Evolutionary conservation across 2,888 invertebrate species (phyloP).

Genomic region (Dicyrtoma fusca): DNA sequence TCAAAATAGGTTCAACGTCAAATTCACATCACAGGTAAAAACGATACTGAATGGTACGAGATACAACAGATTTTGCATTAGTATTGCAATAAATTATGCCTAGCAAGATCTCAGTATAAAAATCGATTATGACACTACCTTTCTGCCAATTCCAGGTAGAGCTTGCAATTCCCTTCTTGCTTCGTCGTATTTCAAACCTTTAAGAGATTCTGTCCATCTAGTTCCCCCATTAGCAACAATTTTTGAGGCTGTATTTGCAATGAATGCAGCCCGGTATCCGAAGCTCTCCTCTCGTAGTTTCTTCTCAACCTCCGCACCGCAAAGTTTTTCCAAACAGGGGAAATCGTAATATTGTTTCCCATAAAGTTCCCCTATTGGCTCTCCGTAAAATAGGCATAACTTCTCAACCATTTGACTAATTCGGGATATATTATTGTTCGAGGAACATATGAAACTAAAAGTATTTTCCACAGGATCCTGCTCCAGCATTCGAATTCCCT

Average conservation of each 20-base stretch:
- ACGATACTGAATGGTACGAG: not conserved
- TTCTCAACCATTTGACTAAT: conserved; percentile 91
- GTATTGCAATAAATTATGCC: too few species aligned
- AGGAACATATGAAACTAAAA: conserved; percentile 95
- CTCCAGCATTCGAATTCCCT: conserved; percentile 84
- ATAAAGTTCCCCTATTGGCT: conserved; percentile 68
- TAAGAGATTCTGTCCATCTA: conserved; percentile 73
- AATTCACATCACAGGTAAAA: not conserved
- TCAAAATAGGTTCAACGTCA: not conserved
- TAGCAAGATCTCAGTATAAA: conserved; percentile 10
- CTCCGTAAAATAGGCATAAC: conserved; percentile 79
- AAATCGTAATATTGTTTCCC: conserved; percentile 74
- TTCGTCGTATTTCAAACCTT: conserved; percentile 70
- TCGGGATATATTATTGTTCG: conserved; percentile 93
- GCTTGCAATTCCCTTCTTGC: conserved; percentile 75
- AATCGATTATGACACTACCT: conserved; percentile 65
- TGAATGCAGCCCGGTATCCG: conserved; percentile 87
- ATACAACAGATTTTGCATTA: too few species aligned
- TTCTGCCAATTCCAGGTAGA: conserved; percentile 88
- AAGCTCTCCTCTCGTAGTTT: conserved; percentile 75
- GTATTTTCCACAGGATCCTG: conserved; percentile 93
- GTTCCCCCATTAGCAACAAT: conserved; percentile 72
- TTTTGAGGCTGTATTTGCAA: conserved; percentile 72
- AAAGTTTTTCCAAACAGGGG: conserved; percentile 72
- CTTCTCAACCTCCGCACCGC: conserved; percentile 68